Base-by-base conservation (phyloP, 2,888 invertebrate genomes). In the Agriopis marginaria region DNA sequence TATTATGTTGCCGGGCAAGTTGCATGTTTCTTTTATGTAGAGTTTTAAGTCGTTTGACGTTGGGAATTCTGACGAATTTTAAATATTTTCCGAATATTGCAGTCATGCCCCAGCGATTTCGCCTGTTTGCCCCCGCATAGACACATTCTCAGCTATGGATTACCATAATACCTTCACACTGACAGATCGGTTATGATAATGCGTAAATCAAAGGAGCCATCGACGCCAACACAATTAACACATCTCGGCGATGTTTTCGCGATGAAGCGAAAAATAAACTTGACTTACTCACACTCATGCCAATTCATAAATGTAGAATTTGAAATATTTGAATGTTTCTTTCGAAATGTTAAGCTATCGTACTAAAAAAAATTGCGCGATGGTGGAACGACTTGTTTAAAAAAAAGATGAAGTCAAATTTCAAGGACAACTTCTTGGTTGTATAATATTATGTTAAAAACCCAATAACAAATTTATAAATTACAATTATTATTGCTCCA, bases 161-260 rank as follows among this genome's bases (percentile, higher is more conserved):
- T 66, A 75, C 58, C 66, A 69, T 68, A 72, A 68, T 59, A 65
- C 60, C 68, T 70, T 66, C 65, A 70, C 69, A 73, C 74, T 77
- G 78, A 73, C 68, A 72, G 70, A 71, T 62, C 61, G 73, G 74
- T 78, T 77, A 80, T 79, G 77, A 63, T 75, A 75, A 79, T 81
- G 65, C 56, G 58, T 64, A 70, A 72, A 75, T 78, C 74, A 72
- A 78, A 70, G 74, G 75, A 67, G 42, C 63, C 55, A 49, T 53
- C 53, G 39, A 49, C 59, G 63, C 59, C 68, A 23, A 17, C 47
- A 12, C 17, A 62, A 62, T 63, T 68, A 63, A 11, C 51, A 64
- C 54, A 54, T 58, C 55, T 45, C 9, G 14, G 44, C 51, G 51
- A 67, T 32, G 23, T 51, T 62, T 50, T 51, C 17, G 32, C n/a